Evolutionary conservation across 2,113 vertebrate genomes (phyloP).

Genomic region (Campylorhamphus procurvoides): DNA sequence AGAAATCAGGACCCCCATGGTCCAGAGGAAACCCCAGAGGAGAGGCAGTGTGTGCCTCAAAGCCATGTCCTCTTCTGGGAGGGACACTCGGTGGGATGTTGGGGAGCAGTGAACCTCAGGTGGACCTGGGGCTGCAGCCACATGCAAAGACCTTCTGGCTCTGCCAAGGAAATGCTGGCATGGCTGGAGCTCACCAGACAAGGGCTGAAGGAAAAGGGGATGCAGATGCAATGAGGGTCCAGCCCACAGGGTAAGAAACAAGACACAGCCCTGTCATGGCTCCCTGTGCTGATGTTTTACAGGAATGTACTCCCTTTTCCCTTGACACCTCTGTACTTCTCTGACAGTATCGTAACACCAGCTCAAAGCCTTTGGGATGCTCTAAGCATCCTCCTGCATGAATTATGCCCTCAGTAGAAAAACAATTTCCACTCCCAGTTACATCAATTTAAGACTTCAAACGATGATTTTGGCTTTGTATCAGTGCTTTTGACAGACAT

Average conservation of each 20-base stretch:
- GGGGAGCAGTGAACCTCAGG: not conserved
- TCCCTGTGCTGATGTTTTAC: not conserved
- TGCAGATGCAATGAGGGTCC: not conserved
- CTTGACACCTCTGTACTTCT: not conserved
- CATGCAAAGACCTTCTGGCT: not conserved
- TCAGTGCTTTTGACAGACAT: not conserved
- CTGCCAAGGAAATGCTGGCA: fast-evolving
- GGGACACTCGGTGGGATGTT: fast-evolving
- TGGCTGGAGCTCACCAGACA: not conserved
- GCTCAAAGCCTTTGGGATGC: not conserved
- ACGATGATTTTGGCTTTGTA: not conserved
- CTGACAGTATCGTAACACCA: not conserved
- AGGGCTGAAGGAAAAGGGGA: not conserved
- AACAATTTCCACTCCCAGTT: not conserved
- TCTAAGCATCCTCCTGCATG: not conserved
- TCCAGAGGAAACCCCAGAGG: not conserved
- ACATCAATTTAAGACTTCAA: slow-evolving; percentile 24
- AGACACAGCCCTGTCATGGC: not conserved
- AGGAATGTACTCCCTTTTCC: not conserved
- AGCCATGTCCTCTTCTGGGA: not conserved
- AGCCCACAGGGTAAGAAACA: not conserved
- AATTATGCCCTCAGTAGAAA: slow-evolving; percentile 33
- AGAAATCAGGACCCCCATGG: not conserved
- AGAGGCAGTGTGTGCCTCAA: not conserved
- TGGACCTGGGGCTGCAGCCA: not conserved